Base-by-base conservation (phyloP, 2,888 invertebrate species). In the Polyommatus iphigenia region DNA sequence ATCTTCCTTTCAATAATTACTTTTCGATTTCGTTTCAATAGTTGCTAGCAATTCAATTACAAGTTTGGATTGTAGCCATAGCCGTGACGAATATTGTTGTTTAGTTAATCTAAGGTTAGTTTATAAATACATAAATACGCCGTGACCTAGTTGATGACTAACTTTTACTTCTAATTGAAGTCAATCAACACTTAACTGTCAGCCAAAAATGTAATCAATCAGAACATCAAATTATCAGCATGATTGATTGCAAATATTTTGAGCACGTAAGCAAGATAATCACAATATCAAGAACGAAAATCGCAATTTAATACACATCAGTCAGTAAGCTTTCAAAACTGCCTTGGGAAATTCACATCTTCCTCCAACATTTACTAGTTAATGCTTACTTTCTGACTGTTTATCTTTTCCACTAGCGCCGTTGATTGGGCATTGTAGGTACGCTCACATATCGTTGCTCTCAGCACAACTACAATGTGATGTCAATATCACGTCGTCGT, bases 161-260 rank as follows among this genome's bases (percentile, higher is more conserved):
- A 67, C 67, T 67, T 67, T 67, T 67, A 67, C 67, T 67, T 15
- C 29, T 29, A 32, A 67, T 67, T 67, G 67, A 67, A 67, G 67
- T 67, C 29, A 32, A 67, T 67, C 29, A 29, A 2, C 67, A 32
- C 67, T 67, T 67, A 67, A 29, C 67, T 67, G 67, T 67, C 67
- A 67, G 67, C 67, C 32, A 67, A 32, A 59, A 67, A 32, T 67
- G 5, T 10, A 13, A 32, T 67, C 29, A 13, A 67, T 29, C 29
- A 3, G 20, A 13, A 13, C 5, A 67, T 15, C 29, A 29, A 67
- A 67, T 62, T 62, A 20, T n/a, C 20, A 8, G 59, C 59, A 59
- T 10, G 62, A 24, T 62, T 20, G 20, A 62, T 62, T 20, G 62
- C 62, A 62, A 62, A 62, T 50, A 15, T 50, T 15, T 15, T 50